phyloP scores from a whole-genome alignment of 2,797 vertebrate species.

The Nothura maculosa region DNA sequence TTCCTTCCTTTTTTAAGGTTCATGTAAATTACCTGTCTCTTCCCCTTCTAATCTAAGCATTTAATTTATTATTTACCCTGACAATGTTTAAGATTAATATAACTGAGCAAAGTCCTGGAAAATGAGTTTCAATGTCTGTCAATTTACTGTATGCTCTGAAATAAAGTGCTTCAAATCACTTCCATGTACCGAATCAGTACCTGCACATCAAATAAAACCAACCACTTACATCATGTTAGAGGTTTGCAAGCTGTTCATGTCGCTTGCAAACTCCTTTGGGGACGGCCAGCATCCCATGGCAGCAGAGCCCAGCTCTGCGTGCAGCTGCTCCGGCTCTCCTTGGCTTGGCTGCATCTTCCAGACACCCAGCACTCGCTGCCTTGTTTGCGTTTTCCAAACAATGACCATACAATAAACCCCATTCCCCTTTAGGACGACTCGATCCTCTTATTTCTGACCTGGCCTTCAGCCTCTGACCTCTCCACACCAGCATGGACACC shows the following conservation, averaged over 20 bases:
- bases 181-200: background rate
- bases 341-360: too few relatives aligned
- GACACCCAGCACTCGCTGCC: too few relatives aligned
- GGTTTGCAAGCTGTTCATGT: background rate
- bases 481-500: rapidly evolving
- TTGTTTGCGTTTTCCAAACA: background rate
- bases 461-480: background rate
- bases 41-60: background rate
- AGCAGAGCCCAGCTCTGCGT: rapidly evolving
- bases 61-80: background rate
- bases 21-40: background rate
- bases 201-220: background rate
- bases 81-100: background rate
- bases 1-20: background rate
- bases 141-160: background rate
- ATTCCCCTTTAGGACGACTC: rapidly evolving
- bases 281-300: too few relatives aligned
- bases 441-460: background rate
- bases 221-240: background rate
- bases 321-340: background rate
- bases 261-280: too few relatives aligned
- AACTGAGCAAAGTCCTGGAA: background rate
- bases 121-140: background rate
- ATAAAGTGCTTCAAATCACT: background rate
- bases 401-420: background rate